Percentiles rank a stretch among this genome's conserved stretches.
Conservation (phyloP, 2,113 vertebrate genomes). For the Macquaria australasica region DNA sequence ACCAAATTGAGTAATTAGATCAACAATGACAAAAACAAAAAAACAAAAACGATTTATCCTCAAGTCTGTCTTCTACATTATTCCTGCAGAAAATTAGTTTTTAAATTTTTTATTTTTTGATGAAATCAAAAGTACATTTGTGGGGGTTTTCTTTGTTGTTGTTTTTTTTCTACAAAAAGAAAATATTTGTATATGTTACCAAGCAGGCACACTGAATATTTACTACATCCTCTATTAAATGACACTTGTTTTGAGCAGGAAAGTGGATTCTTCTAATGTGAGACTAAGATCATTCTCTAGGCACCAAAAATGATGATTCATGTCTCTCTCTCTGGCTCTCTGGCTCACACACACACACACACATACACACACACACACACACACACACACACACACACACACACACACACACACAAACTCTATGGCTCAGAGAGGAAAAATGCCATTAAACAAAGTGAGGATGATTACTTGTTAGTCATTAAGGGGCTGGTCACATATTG, state of each 20-base stretch:
- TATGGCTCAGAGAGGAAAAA: conserved; percentile 32
- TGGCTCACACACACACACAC: too few species aligned
- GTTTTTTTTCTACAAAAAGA: not conserved
- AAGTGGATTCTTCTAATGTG: not conserved
- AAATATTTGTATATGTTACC: not conserved
- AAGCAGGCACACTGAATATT: not conserved
- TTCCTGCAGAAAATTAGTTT: not conserved
- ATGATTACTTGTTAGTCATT: conserved; percentile 21
- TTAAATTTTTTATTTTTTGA: too few species aligned
- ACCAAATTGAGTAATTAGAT: not conserved
- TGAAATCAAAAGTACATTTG: not conserved
- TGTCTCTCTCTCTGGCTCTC: not conserved
- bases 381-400: not conserved
- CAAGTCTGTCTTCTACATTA: not conserved
- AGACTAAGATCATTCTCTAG: conserved; percentile 18
- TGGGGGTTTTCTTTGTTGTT: not conserved
- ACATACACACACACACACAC: not conserved
- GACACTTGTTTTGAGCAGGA: not conserved
- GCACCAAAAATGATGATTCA: conserved; percentile 46
- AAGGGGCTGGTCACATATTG: not conserved
- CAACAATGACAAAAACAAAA: not conserved
- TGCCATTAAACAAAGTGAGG: conserved; percentile 9
- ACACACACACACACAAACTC: not conserved
- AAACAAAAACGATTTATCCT: not conserved
- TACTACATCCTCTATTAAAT: not conserved